These are phyloP conservation scores for Eupithecia insigniata DNA, from an alignment of 2,888 invertebrate species.

Conservation along the genomic window DNA sequence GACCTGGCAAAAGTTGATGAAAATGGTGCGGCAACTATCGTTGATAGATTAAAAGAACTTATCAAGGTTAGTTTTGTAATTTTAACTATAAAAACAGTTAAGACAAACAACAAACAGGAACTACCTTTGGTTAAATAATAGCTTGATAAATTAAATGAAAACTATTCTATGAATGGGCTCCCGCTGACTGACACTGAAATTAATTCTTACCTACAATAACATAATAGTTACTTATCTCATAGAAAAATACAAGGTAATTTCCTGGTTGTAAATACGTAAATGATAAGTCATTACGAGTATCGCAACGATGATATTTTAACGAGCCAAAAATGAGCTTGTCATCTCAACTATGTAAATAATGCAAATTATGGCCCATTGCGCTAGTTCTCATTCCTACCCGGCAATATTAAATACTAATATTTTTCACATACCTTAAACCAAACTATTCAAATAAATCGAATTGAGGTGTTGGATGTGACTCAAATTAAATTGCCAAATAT, in stretches of 20 bases:
- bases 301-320: background rate
- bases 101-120: background rate
- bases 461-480: too few relatives aligned
- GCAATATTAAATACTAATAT: background rate
- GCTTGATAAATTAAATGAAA: background rate
- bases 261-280: background rate
- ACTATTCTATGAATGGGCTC: background rate
- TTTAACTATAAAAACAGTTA: background rate
- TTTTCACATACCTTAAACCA: background rate
- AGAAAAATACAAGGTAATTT: background rate
- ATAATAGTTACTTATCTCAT: background rate
- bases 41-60: conserved; percentile 90
- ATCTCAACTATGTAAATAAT: background rate
- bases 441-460: background rate
- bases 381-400: background rate
- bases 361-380: background rate
- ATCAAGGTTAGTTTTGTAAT: conserved; percentile 85
- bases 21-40: conserved; percentile 86
- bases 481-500: background rate
- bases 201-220: background rate
- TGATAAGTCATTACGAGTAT: background rate
- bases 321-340: background rate
- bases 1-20: conserved; percentile 87
- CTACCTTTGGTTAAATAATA: background rate
- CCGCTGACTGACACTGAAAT: background rate